A percentile compares a stretch with the other conserved stretches of the same genome.
These are phyloP conservation scores for Orestias chungarensis DNA, from an alignment of 2,797 vertebrate species.

Conservation along the genomic window DNA sequence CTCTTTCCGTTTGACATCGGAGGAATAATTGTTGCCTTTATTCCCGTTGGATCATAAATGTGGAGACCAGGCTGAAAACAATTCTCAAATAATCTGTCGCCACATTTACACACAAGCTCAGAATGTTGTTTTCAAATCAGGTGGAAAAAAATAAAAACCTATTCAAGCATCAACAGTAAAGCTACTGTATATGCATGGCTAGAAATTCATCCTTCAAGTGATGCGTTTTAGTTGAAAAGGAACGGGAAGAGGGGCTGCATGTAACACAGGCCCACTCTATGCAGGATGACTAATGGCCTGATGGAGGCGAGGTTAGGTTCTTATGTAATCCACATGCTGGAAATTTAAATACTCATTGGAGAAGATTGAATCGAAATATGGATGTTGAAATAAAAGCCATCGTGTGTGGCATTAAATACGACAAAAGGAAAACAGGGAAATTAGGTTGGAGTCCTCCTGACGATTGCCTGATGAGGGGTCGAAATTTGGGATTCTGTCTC, in stretches of 20 bases:
- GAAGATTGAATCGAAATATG: slow-evolving; percentile 26
- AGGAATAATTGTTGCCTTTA: slow-evolving; percentile 60
- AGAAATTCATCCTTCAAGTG: slow-evolving; percentile 27
- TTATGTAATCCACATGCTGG: slow-evolving; percentile 52
- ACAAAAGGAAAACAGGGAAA: slow-evolving; percentile 54
- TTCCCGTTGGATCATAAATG: slow-evolving; percentile 32
- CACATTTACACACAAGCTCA: slow-evolving; percentile 51
- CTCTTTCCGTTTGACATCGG: slow-evolving; percentile 8
- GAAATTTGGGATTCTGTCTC: slow-evolving; percentile 21
- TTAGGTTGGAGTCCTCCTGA: slow-evolving; percentile 60
- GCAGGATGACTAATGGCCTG: slow-evolving; percentile 49
- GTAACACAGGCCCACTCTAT: slow-evolving; percentile 38
- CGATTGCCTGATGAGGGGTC: slow-evolving; percentile 48
- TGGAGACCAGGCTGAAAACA: slow-evolving; percentile 54
- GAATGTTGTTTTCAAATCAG: slow-evolving; percentile 69
- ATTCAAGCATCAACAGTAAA: slow-evolving; percentile 26
- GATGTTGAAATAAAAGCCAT: slow-evolving; percentile 6
- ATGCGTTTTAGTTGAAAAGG: slow-evolving; percentile 22
- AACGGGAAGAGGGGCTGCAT: slow-evolving; percentile 40
- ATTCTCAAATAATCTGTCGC: slow-evolving; percentile 54
- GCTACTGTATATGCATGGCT: slow-evolving; percentile 20
- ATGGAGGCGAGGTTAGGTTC: slow-evolving; percentile 43
- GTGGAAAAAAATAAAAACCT: neutral
- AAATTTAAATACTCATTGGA: slow-evolving; percentile 33
- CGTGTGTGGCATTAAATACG: slow-evolving; percentile 29